Evolutionary conservation across 2,888 invertebrate species (phyloP).

Genomic region (Melitaea athalia): DNA sequence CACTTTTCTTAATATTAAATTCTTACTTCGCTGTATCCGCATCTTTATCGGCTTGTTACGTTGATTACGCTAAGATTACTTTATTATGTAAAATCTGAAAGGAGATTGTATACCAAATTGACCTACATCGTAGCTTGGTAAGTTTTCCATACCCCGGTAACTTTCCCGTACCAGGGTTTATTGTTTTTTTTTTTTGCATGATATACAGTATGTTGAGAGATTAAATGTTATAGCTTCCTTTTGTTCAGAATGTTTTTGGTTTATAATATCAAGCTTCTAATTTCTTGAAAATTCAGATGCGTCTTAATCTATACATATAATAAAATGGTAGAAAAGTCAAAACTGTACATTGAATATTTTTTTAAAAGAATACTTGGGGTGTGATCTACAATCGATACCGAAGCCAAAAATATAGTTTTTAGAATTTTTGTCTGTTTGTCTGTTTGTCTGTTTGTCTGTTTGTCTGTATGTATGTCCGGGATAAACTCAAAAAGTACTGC

Average conservation of each 20-base stretch:
- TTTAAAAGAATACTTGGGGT: too few relatives aligned
- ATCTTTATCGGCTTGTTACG: conserved; percentile 15
- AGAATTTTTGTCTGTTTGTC: too few relatives aligned
- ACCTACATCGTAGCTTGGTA: background rate
- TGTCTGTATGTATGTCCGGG: too few relatives aligned
- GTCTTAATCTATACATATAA: too few relatives aligned
- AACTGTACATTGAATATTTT: too few relatives aligned
- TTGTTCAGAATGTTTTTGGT: background rate
- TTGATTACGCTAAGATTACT: conserved; percentile 6
- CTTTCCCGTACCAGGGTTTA: background rate
- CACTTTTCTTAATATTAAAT: background rate
- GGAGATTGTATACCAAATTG: conserved; percentile 9
- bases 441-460: too few relatives aligned
- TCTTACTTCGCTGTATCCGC: conserved; percentile 4
- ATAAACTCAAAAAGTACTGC: too few relatives aligned
- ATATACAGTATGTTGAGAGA: background rate
- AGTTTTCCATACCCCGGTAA: background rate
- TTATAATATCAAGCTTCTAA: too few relatives aligned
- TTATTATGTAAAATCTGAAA: conserved; percentile 9
- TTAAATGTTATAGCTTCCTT: background rate
- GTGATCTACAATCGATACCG: too few relatives aligned
- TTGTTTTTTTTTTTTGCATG: background rate
- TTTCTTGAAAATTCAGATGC: too few relatives aligned
- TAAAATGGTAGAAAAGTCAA: too few relatives aligned
- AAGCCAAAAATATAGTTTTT: too few relatives aligned